phyloP scores from a whole-genome alignment of 2,888 invertebrate species.

The Sarcophaga rosellei region DNA sequence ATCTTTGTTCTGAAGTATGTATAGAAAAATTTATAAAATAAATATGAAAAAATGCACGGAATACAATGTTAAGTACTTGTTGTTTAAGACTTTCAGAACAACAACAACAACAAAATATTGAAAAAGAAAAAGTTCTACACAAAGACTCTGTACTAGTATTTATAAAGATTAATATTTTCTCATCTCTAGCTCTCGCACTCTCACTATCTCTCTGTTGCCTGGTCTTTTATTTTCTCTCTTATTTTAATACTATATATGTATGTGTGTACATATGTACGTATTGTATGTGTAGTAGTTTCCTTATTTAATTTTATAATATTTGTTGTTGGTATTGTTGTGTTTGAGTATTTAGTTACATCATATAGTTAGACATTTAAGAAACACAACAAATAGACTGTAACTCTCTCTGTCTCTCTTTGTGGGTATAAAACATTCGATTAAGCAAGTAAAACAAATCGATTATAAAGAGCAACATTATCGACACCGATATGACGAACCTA shows the following conservation, averaged over 20 bases:
- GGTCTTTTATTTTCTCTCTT: too few relatives aligned
- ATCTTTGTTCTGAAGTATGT: too few relatives aligned
- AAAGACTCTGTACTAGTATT: too few relatives aligned
- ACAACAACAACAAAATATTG: too few relatives aligned
- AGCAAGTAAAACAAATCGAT: constrained; percentile 19
- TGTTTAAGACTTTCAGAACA: constrained; percentile 4
- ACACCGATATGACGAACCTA: not conserved
- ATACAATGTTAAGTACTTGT: constrained; percentile 5
- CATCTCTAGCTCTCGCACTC: too few relatives aligned
- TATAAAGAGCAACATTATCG: not conserved
- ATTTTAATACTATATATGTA: too few relatives aligned
- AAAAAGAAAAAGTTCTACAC: too few relatives aligned
- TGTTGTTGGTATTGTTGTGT: not conserved
- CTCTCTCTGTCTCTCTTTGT: too few relatives aligned
- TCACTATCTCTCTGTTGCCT: too few relatives aligned
- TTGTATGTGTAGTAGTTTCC: not conserved
- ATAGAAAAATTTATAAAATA: not conserved
- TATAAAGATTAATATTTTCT: too few relatives aligned
- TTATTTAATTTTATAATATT: not conserved
- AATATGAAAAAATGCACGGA: constrained; percentile 7
- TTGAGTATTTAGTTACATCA: not conserved
- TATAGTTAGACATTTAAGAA: not conserved
- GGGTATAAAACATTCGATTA: constrained; percentile 15
- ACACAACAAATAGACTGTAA: not conserved
- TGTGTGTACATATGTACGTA: not conserved